Evolutionary conservation across 2,113 vertebrate species (phyloP), one percentile per base, ranked within the genome.

Genomic region (Montifringilla adamsi): DNA sequence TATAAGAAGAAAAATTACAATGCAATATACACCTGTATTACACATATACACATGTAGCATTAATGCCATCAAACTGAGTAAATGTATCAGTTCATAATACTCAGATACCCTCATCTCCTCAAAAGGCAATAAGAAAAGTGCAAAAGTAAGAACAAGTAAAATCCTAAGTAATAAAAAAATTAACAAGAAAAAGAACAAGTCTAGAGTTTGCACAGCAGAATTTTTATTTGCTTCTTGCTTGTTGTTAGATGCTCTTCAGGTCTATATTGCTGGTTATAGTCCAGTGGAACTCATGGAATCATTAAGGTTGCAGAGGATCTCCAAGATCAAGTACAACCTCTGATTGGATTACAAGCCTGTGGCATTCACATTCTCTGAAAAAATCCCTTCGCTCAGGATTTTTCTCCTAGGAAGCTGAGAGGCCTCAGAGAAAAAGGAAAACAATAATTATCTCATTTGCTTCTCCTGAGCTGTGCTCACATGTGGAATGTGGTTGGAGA

Each of bases 41-140:
- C 17, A 41, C 9, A 46, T 5, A 41, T 1, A 55, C 3, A 30
- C 22, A 24, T 0, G 5, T 16, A 30, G 53, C 12, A 59, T 39
- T 74, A 82, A 63, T 15, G 17, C 10, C 17, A 75, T 33, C 22
- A 63, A 81, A 50, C 3, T n/a, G 39, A 81, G 63, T 44, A 79
- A 22, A 84, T 50, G 9, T 41, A 60, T 31, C 20, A 10, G 44
- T 63, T 52, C 53, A 5, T 63, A 87, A 68, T 18, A 84, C n/a
- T 72, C 35, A 67, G 46, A 79, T 63, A 81, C 12, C 15, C 85
- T 18, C 8, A 63, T 11, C 12, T 84, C 18, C 46, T 60, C n/a
- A 59, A 74, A 53, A 78, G 7, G 15, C 21, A 72, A 4, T n/a
- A 78, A 74, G 13, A 1, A 1, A 76, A 88, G 28, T 33, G 13